Evolutionary conservation across 1,140 invertebrate genomes (phyloP), one percentile per base, ranked within the genome.

Genomic region (Drosophila bocqueti): DNA sequence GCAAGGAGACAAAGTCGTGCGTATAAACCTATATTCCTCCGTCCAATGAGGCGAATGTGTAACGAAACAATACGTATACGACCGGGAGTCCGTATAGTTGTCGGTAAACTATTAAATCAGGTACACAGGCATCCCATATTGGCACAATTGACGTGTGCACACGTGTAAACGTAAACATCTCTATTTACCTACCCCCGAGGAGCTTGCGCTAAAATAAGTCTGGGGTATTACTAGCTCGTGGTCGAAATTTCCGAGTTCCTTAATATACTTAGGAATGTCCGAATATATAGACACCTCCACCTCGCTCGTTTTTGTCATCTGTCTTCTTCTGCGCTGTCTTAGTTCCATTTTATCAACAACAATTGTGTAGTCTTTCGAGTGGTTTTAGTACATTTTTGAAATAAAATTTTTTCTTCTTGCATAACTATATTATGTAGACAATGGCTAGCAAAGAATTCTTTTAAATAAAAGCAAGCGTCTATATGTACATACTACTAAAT

Each of bases 161-260:
- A 64, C 61, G 69, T 83, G 74, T 80, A 69, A 80, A 74, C 74
- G 74, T 80, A 65, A 83, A 83, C 74, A 83, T 80, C 76, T 80
- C 73, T 83, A 83, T 81, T 85, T 82, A 68, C 85, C 81, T 82
- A 68, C 86, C 81, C 81, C 81, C 86, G 64, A 64, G 50, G 76
- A 81, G 79, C 86, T 87, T 71, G 76, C 83, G 83, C 83, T 86
- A 86, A 86, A 86, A 74, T 86, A 87, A 87, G 83, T 86, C 26
- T 81, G 74, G 85, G 82, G 65, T 86, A 83, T 87, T 87, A 87
- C 83, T 87, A 77, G 83, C 68, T 63, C 50, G 72, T 87, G 61
- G 80, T 77, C 61, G 16, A 83, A 83, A 83, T 67, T 80, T 80
- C 13, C 36, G 47, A 79, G 64, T 63, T 79, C 69, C 77, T 55